Evolutionary conservation across 2,113 vertebrate species (phyloP).

Genomic region (Alectura lathami): DNA sequence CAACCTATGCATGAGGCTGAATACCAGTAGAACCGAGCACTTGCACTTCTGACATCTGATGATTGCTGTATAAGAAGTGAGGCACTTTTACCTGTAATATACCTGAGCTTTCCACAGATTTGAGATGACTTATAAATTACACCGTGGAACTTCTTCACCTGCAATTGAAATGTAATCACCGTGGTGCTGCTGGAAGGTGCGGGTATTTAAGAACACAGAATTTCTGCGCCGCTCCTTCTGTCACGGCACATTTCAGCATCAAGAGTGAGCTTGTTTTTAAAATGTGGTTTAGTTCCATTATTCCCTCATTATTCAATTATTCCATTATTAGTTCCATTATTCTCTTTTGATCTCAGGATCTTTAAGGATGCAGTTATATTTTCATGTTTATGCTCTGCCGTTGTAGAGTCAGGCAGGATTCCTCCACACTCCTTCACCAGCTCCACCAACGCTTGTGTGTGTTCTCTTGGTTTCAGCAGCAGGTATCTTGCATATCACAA

Average conservation of each 20-base stretch:
- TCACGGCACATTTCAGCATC: background rate
- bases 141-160: constrained; percentile 11
- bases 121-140: constrained; percentile 59
- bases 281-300: background rate
- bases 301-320: too few relatives aligned
- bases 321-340: background rate
- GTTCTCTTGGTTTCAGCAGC: background rate
- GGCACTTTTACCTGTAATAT: background rate
- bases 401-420: background rate
- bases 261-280: background rate
- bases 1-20: background rate
- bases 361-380: background rate
- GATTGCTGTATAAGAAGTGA: background rate
- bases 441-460: fast-evolving
- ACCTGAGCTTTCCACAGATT: constrained; percentile 23
- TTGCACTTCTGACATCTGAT: constrained; percentile 29
- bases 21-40: background rate
- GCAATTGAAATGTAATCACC: background rate
- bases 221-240: background rate
- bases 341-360: background rate
- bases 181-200: background rate
- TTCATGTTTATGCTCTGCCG: background rate
- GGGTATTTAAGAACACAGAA: background rate
- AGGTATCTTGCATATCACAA: background rate
- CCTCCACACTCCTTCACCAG: background rate